A percentile compares a stretch with the other conserved stretches of the same genome.
phyloP scores from a whole-genome alignment of 2,113 vertebrate genomes.

The Danionella cerebrum region DNA sequence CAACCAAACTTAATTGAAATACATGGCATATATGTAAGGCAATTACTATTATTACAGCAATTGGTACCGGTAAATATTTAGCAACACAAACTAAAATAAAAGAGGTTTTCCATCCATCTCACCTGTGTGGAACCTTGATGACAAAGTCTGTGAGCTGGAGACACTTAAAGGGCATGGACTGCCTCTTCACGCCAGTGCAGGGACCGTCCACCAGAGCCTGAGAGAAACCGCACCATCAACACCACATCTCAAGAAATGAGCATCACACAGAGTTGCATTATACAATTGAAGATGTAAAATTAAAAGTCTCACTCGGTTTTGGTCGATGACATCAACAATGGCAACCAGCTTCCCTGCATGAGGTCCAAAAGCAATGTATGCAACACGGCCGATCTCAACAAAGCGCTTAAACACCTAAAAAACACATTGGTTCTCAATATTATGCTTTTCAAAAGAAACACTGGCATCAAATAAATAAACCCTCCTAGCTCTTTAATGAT shows the following conservation, averaged over 20 bases:
- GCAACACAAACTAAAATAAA: too few species aligned
- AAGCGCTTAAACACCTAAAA: conserved; percentile 90
- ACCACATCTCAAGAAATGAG: too few species aligned
- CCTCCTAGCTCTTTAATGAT: too few species aligned
- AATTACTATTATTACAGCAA: too few species aligned
- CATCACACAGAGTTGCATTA: too few species aligned
- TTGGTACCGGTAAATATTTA: too few species aligned
- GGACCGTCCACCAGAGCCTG: conserved; percentile 91
- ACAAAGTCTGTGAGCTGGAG: conserved; percentile 84
- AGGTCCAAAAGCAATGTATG: conserved; percentile 85
- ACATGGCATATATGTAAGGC: too few species aligned
- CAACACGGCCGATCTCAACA: conserved; percentile 89
- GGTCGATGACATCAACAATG: conserved; percentile 95
- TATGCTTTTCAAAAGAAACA: too few species aligned
- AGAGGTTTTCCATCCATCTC: conserved; percentile 20
- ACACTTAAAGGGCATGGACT: conserved; percentile 87
- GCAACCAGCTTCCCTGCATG: conserved; percentile 88
- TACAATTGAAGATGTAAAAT: too few species aligned
- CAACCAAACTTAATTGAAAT: too few species aligned
- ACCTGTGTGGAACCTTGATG: conserved; percentile 91
- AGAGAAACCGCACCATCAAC: not conserved
- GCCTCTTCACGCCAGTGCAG: conserved; percentile 85
- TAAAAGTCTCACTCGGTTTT: conserved; percentile 82
- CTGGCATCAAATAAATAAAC: too few species aligned
- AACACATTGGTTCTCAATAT: too few species aligned